These are phyloP conservation scores for Heteronetta atricapilla DNA, from an alignment of 2,113 vertebrate species.

Conservation along the genomic window DNA sequence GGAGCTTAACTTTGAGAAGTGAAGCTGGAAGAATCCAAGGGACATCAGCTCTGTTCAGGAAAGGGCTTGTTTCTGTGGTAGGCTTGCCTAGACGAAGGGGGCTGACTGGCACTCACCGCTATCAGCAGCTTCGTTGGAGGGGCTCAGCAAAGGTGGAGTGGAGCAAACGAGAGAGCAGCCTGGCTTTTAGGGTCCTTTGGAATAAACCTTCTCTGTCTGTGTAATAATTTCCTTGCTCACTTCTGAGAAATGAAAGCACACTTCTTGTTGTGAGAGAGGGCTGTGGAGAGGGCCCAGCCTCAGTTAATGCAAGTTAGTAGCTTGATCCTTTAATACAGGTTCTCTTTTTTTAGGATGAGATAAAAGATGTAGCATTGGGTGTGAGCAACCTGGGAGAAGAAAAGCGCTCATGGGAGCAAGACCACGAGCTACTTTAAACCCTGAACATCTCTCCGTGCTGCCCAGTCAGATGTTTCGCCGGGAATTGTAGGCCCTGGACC, in stretches of 20 bases:
- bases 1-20: background rate
- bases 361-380: background rate
- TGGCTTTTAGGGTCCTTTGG: background rate
- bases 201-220: background rate
- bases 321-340: background rate
- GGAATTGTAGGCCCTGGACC: background rate
- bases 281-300: background rate
- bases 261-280: background rate
- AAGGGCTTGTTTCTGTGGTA: background rate
- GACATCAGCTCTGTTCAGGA: background rate
- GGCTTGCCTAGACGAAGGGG: background rate
- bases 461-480: background rate
- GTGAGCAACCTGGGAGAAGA: background rate
- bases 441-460: background rate
- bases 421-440: background rate
- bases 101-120: background rate
- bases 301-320: background rate
- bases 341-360: background rate
- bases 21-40: background rate
- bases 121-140: background rate
- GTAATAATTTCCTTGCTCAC: background rate
- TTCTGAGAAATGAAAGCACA: background rate
- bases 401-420: background rate
- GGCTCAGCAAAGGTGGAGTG: background rate
- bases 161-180: background rate